Evolutionary conservation across 2,888 invertebrate genomes (phyloP).

Genomic region (Drosophila tanythrix): DNA sequence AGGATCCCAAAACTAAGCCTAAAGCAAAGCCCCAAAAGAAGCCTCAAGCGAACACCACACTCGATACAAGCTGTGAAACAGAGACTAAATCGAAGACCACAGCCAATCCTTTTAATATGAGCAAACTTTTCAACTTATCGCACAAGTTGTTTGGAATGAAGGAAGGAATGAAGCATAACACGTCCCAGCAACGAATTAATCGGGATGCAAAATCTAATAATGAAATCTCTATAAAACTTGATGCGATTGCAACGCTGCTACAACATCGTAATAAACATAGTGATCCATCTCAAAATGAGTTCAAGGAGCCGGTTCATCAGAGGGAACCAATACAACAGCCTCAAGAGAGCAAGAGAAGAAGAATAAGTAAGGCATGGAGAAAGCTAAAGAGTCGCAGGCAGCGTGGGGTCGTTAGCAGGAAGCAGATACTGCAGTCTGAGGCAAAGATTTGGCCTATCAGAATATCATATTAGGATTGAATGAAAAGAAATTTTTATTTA

Average conservation of each 20-base stretch:
- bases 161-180: neutral
- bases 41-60: neutral
- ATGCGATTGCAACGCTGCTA: constrained; percentile 45
- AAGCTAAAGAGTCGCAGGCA: neutral
- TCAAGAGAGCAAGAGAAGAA: neutral
- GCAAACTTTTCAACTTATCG: neutral
- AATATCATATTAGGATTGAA: neutral
- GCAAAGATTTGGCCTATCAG: constrained; percentile 47
- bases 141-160: neutral
- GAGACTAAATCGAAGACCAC: neutral
- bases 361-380: neutral
- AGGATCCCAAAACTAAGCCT: neutral
- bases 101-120: neutral
- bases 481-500: neutral
- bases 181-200: neutral
- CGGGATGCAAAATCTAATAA: constrained; percentile 1
- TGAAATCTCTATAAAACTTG: constrained; percentile 28
- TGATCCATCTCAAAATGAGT: neutral
- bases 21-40: neutral
- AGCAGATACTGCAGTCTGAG: constrained; percentile 45
- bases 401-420: constrained; percentile 9
- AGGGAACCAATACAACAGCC: neutral
- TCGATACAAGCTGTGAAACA: too few species aligned
- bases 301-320: neutral
- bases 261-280: constrained; percentile 27